Evolutionary conservation across 2,797 vertebrate genomes (phyloP), one percentile per base, ranked within the genome.

Genomic region (Lutjanus argentimaculatus): DNA sequence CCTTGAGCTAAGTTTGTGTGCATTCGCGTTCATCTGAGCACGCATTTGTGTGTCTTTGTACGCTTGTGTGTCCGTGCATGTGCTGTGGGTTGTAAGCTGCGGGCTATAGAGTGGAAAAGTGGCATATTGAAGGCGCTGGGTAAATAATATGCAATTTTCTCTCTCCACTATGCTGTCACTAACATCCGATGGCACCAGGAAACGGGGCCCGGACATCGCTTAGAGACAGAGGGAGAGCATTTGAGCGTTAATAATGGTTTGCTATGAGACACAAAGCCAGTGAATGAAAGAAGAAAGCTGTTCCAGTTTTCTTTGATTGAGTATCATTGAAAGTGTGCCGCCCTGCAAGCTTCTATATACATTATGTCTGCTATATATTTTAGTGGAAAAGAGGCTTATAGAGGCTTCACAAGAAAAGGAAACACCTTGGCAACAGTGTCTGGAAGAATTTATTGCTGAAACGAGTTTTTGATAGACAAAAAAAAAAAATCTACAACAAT

Each of bases 101-200:
- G 51, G 88, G 92, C 90, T 84, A 89, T 78, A 88, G 91, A 94
- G 88, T 87, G 82, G 90, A 90, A 93, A 93, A 93, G 92, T 93
- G 93, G 91, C 92, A 91, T 92, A 92, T 93, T 94, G 90, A 92
- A 92, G 77, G 83, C 65, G 40, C 82, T 52, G 89, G 78, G 88
- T 92, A 94, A 93, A 94, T 95, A 93, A 94, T 92, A 93, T 93
- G 91, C 91, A 92, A 92, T 91, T 93, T 93, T 90, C 89, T 80
- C 68, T 82, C 85, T 72, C 72, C 66, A 64, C 85, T 87, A 66
- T 80, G 79, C 91, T 93, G 93, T 93, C 91, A 88, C 87, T 80
- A 89, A 87, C 88, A 88, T 91, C 85, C 71, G 67, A 85, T 76
- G 77, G 85, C 90, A 79, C 66, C 59, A 59, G 82, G 87, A 91